Base-by-base conservation (phyloP, 1,140 invertebrate genomes). In the Aculops lycopersici region DNA sequence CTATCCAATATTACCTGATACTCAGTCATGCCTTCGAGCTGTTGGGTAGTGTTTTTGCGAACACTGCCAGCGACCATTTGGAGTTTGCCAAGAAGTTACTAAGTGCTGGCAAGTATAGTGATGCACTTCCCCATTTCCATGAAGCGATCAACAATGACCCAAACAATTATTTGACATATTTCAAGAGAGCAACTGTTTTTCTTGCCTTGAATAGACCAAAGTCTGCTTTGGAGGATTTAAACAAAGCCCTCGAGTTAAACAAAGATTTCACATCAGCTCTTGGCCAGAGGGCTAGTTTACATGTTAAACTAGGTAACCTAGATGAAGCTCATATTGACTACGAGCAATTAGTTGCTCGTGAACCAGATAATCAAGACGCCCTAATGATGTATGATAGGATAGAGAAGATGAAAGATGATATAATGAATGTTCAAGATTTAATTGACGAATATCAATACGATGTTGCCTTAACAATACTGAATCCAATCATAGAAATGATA, bases 61-160 rank as follows among this genome's bases (percentile, higher is more conserved):
- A 12, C 8, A 5, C 38, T 39, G 83, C 92, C 56, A 70, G 94
- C 36, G 71, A 84, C 49, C 84, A 95, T 63, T 62, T 95, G 52
- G 76, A 92, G 54, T 62, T 86, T 55, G 88, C 88, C 1, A 74
- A 73, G 56, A 70, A 83, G 49, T 72, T 90, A 53, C 59, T 95
- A 46, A 71, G 76, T 4, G 69, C 69, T 48, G 84, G 88, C 36
- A 79, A 95, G 55, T 67, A 94, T 39, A 72, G 79, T 37, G 90
- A 98, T 65, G 90, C 92, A 1, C 58, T 98, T 19, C 75, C 76
- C 37, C 86, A 97, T 55, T 97, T 90, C 63, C 88, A 98, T 67
- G 75, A 79, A 41, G 92, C 90, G 48, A 77, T 97, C 52, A 83
- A 95, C 60, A 78, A 74, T 15, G 88, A 97, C 62, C 79, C 84